Conservation (phyloP, 2,888 invertebrate genomes). For the Nomada fucata region DNA sequence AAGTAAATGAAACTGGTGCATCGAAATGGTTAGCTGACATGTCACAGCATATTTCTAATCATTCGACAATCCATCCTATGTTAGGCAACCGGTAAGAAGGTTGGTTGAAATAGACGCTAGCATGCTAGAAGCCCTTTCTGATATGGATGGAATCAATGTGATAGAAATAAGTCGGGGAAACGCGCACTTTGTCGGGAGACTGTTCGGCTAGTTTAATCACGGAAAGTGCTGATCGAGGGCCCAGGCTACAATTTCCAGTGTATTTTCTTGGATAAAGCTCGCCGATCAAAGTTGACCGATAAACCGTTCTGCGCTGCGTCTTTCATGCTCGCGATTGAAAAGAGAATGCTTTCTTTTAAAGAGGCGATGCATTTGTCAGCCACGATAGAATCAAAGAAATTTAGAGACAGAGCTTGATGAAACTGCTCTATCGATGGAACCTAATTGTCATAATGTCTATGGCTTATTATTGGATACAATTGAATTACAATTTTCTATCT, state of each 20-base stretch:
- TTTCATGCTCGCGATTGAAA: constrained; percentile 24
- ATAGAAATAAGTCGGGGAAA: constrained; percentile 30
- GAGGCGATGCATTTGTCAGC: constrained; percentile 3
- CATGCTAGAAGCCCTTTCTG: constrained; percentile 9
- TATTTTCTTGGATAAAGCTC: constrained; percentile 27
- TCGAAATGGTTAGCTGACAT: no score
- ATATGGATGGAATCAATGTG: constrained; percentile 38
- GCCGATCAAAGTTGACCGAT: constrained; percentile 44
- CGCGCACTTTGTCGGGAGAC: constrained; percentile 27
- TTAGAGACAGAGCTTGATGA: not conserved
- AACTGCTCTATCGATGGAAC: no score
- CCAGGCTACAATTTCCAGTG: constrained; percentile 39
- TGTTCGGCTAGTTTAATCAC: constrained; percentile 59
- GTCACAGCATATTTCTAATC: not conserved
- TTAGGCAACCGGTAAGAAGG: not conserved
- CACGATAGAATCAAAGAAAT: not conserved
- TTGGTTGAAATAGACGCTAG: not conserved
- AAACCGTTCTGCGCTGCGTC: constrained; percentile 29
- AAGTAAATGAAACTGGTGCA: no score
- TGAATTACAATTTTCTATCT: not conserved
- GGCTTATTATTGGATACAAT: not conserved
- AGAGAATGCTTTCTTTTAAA: constrained; percentile 9
- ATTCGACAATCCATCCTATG: not conserved
- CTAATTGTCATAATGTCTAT: no score
- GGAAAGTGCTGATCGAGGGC: constrained; percentile 54